phyloP scores from a whole-genome alignment of 2,113 vertebrate species.

The Brachirus orientalis region DNA sequence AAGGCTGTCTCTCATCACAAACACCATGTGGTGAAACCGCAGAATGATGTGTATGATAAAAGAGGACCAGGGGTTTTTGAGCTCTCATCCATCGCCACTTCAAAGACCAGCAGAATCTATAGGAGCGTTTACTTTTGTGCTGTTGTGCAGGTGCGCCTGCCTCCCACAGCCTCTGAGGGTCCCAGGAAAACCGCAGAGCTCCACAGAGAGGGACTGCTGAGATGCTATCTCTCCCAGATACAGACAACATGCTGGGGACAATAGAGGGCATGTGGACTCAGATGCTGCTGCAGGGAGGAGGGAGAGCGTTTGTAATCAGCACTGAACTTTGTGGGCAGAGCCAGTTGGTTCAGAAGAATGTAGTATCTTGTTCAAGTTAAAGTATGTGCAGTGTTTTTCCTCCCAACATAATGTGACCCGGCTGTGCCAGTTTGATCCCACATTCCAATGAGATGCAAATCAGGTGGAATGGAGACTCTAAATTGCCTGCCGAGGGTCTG shows the following conservation, averaged over 20 bases:
- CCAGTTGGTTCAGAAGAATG: constrained; percentile 37
- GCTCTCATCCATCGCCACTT: constrained; percentile 73
- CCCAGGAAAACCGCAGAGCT: constrained; percentile 43
- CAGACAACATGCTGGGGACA: constrained; percentile 60
- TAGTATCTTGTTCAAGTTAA: constrained; percentile 34
- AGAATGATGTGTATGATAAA: constrained; percentile 55
- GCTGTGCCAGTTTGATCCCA: constrained; percentile 32
- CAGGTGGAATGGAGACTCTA: constrained; percentile 17
- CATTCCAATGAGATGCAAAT: constrained; percentile 43
- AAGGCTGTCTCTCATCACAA: constrained; percentile 63
- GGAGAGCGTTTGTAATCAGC: constrained; percentile 52
- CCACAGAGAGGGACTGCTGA: constrained; percentile 33
- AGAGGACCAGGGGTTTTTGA: constrained; percentile 49
- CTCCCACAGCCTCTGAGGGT: constrained; percentile 53
- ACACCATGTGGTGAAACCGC: constrained; percentile 65
- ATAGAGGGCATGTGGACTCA: constrained; percentile 64
- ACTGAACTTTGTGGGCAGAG: constrained; percentile 28
- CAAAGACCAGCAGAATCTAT: constrained; percentile 73
- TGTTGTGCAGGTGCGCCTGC: constrained; percentile 76
- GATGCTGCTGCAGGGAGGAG: neutral
- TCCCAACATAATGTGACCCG: constrained; percentile 23
- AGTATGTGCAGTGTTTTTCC: constrained; percentile 38
- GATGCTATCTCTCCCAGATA: constrained; percentile 74
- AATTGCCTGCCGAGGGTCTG: neutral
- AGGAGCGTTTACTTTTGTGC: constrained; percentile 66